Conservation (phyloP, 2,888 invertebrate genomes). For the Drosophila vallismaia region DNA sequence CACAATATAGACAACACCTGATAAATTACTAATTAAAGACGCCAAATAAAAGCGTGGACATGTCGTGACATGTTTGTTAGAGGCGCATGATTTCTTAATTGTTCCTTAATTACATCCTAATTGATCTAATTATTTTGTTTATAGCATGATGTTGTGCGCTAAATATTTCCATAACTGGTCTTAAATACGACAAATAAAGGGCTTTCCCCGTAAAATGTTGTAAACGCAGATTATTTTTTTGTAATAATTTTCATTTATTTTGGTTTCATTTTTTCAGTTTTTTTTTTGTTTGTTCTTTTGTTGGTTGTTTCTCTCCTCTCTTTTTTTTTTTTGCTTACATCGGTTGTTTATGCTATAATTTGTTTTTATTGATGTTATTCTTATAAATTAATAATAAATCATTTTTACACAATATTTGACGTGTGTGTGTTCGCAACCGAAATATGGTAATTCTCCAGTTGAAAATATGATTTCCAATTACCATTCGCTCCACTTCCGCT, state of each 20-base stretch:
- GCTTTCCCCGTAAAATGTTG: not conserved
- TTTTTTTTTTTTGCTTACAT: constrained; percentile 64
- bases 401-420: constrained; percentile 78
- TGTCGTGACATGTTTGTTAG: constrained; percentile 20
- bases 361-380: constrained; percentile 52
- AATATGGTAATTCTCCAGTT: constrained; percentile 47
- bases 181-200: constrained; percentile 1
- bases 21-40: not conserved
- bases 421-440: constrained; percentile 57
- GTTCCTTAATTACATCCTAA: constrained; percentile 14
- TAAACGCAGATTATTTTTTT: constrained; percentile 51
- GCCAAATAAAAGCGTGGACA: constrained; percentile 19
- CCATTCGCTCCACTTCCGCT: constrained; percentile 3
- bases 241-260: constrained; percentile 75
- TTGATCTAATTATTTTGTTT: constrained; percentile 41
- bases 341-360: constrained; percentile 49
- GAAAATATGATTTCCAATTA: constrained; percentile 62
- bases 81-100: constrained; percentile 30
- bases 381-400: constrained; percentile 73
- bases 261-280: constrained; percentile 55
- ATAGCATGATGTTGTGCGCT: constrained; percentile 1
- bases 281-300: constrained; percentile 60
- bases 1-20: not conserved
- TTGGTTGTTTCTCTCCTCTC: constrained; percentile 50
- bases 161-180: constrained; percentile 11